phyloP scores from a whole-genome alignment of 2,113 vertebrate species.

The Sturnira hondurensis region DNA sequence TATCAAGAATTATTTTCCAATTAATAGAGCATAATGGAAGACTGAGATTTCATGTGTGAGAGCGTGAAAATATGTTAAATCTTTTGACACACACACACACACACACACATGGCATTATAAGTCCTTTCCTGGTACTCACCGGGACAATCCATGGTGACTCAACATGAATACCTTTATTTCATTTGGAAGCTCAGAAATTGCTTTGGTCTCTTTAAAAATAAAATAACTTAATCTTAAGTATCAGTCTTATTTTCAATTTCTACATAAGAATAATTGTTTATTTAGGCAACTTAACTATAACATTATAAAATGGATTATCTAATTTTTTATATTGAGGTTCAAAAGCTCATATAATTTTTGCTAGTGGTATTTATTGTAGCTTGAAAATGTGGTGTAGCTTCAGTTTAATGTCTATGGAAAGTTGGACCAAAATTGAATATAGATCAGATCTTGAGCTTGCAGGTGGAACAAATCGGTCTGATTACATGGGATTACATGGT shows the following conservation, averaged over 20 bases:
- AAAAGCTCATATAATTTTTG: not conserved
- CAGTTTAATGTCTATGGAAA: not conserved
- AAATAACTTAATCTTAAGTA: not conserved
- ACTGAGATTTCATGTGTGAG: not conserved
- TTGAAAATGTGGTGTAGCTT: not conserved
- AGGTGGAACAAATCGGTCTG: slow-evolving; percentile 23
- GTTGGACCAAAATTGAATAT: slow-evolving; percentile 31
- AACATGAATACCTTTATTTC: not conserved
- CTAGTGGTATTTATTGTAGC: not conserved
- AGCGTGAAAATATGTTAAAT: not conserved
- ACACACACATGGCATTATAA: not conserved
- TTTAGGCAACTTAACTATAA: not conserved
- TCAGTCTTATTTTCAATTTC: not conserved
- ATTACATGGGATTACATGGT: slow-evolving; percentile 45
- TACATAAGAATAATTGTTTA: not conserved
- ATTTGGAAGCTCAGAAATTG: not conserved
- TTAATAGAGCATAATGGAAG: not conserved
- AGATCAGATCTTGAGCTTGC: slow-evolving; percentile 36
- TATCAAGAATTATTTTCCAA: not conserved
- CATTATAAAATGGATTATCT: not conserved
- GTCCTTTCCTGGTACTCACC: not conserved
- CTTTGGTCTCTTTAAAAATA: slow-evolving; percentile 12
- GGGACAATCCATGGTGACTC: not conserved
- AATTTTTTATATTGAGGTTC: not conserved
- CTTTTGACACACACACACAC: not conserved